Base-by-base conservation (phyloP, 2,888 invertebrate species). In the Elysia crispata region DNA sequence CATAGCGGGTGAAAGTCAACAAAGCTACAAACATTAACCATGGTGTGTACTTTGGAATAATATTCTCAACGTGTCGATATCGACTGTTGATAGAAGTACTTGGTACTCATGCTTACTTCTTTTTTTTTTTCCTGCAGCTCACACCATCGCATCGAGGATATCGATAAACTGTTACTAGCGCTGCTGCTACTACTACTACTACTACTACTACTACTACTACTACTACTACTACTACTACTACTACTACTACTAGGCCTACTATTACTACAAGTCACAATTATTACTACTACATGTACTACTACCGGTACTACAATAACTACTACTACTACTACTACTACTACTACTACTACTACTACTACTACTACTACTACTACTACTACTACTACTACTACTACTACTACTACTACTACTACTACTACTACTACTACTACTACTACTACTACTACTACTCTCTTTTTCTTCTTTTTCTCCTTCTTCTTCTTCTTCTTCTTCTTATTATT, bases 381-480 rank as follows among this genome's bases (percentile, higher is more conserved):
- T 11, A 67, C 31, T 67, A 67, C 69, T 67, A 67, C 69, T 67
- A 28, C 69, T 28, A 67, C 69, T 28, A 67, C 69, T 67, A 67
- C 69, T 67, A 67, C 69, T 67, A 67, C 69, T 67, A 25, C 28
- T 67, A 67, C 69, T 67, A 67, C 69, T 67, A 25, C 69, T 67
- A 67, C 69, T 18, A 67, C 69, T 67, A 70, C 70, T 70, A 70
- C 70, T 70, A 70, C 70, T 70, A 70, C 70, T 70, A 33, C 70
- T 70, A 70, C 33, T 8, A 23, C 62, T 8, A 23, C n/a, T 28
- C 8, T 66, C 8, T 66, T 25, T 5, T 66, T n/a, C n/a, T 66
- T n/a, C n/a, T 66, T n/a, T 20, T 66, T n/a, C n/a, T 66, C 20
- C n/a, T 20, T 25, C n/a, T 25, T 66, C 13, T n/a, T 66, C 62